These are phyloP conservation scores for Agrilus cyanescens DNA, from an alignment of 2,888 invertebrate species.

Conservation along the genomic window DNA sequence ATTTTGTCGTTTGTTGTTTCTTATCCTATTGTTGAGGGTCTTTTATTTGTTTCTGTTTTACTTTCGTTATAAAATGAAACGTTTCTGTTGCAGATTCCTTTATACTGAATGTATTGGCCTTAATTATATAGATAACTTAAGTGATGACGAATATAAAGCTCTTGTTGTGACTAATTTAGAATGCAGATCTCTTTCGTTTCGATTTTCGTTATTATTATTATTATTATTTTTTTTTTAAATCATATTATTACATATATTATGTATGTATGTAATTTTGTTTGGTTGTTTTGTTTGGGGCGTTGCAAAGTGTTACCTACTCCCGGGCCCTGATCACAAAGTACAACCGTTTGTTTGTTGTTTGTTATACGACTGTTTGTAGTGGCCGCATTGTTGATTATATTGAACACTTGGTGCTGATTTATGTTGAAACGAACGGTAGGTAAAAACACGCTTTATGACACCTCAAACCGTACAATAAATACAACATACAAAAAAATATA, in stretches of 20 bases:
- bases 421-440: constrained; percentile 13
- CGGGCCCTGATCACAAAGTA: constrained; percentile 39
- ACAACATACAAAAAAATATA: constrained; percentile 11
- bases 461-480: constrained; percentile 6
- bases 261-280: too few relatives aligned
- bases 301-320: constrained; percentile 27
- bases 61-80: background rate
- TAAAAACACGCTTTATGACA: too few relatives aligned
- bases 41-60: background rate
- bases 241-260: too few relatives aligned
- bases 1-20: too few relatives aligned
- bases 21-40: background rate
- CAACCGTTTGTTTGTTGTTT: constrained; percentile 36
- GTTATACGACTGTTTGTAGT: constrained; percentile 20
- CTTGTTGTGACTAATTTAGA: constrained; percentile 34
- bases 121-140: constrained; percentile 30
- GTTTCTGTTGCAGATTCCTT: constrained; percentile 36
- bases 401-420: constrained; percentile 24
- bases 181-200: constrained; percentile 15
- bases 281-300: constrained; percentile 24
- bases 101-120: constrained; percentile 40
- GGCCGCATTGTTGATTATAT: constrained; percentile 12
- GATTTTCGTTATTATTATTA: too few relatives aligned
- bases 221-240: too few relatives aligned
- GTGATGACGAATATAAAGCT: constrained; percentile 34